Percentiles rank a stretch among this genome's conserved stretches.
These are phyloP conservation scores for Oscheius sp. DNA, from an alignment of 1,140 invertebrate genomes.

Conservation along the genomic window DNA sequence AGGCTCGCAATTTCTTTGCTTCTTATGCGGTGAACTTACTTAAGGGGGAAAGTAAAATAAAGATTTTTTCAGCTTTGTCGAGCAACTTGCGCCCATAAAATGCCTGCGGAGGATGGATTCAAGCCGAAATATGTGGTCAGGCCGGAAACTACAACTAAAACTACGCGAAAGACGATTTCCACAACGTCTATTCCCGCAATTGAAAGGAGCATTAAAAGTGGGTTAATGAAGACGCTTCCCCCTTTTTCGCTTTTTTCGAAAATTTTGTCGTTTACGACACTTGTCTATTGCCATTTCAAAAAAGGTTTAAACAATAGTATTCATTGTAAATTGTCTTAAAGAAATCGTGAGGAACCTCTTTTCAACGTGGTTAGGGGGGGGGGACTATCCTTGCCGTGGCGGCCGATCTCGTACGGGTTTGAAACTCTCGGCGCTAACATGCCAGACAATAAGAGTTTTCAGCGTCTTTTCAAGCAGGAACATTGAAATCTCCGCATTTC, in stretches of 20 bases:
- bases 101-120: neutral
- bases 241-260: neutral
- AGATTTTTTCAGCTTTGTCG: conserved; percentile 20
- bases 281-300: too few species aligned
- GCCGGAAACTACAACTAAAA: neutral
- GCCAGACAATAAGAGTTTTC: too few species aligned
- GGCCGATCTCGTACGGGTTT: too few species aligned
- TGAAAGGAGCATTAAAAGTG: neutral
- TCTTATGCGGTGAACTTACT: conserved; percentile 19
- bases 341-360: too few species aligned
- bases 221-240: neutral
- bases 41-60: neutral
- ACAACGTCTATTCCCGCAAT: neutral
- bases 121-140: neutral
- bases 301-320: too few species aligned
- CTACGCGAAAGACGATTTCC: neutral
- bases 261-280: neutral
- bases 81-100: conserved; percentile 24
- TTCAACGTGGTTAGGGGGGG: too few species aligned
- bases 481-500: too few species aligned
- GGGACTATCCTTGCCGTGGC: too few species aligned
- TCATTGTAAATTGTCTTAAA: too few species aligned
- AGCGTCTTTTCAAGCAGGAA: too few species aligned
- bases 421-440: too few species aligned
- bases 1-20: conserved; percentile 46